Evolutionary conservation across 2,888 invertebrate species (phyloP).

Genomic region (Allacma fusca): DNA sequence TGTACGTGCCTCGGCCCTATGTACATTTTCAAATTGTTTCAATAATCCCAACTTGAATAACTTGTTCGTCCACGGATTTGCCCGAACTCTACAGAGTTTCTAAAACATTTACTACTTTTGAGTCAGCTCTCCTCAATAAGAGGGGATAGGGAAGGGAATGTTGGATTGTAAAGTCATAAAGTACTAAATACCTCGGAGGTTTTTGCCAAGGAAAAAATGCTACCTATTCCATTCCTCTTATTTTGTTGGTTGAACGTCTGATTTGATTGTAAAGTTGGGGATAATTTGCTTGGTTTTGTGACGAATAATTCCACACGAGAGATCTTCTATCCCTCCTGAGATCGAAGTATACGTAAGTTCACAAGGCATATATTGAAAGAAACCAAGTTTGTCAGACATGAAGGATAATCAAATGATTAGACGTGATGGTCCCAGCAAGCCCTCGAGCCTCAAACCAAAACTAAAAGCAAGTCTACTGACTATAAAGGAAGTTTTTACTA

Average conservation of each 20-base stretch:
- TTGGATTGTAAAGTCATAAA: slow-evolving; percentile 13
- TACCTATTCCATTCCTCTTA: background rate
- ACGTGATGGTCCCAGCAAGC: slow-evolving; percentile 16
- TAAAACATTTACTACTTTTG: too few relatives aligned
- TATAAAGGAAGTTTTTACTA: background rate
- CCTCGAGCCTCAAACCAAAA: slow-evolving; percentile 21
- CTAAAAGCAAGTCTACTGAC: slow-evolving; percentile 5
- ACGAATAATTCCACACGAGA: background rate
- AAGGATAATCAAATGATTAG: slow-evolving; percentile 27
- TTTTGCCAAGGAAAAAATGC: background rate
- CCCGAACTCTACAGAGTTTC: background rate
- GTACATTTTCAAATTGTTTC: background rate
- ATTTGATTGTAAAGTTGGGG: background rate
- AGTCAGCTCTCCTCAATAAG: too few relatives aligned
- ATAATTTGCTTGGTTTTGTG: background rate
- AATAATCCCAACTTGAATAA: background rate
- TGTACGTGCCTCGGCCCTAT: too few relatives aligned
- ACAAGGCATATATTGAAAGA: background rate
- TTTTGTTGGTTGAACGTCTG: background rate
- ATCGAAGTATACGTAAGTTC: too few relatives aligned
- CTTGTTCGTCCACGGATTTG: background rate
- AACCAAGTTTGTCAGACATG: slow-evolving; percentile 10
- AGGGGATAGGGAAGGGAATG: background rate
- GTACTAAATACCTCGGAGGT: slow-evolving; percentile 16
- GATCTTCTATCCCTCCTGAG: background rate